A percentile compares a stretch with the other conserved stretches of the same genome.
phyloP scores from a whole-genome alignment of 2,797 vertebrate genomes.

The Pseudotriccus pelzelni region DNA sequence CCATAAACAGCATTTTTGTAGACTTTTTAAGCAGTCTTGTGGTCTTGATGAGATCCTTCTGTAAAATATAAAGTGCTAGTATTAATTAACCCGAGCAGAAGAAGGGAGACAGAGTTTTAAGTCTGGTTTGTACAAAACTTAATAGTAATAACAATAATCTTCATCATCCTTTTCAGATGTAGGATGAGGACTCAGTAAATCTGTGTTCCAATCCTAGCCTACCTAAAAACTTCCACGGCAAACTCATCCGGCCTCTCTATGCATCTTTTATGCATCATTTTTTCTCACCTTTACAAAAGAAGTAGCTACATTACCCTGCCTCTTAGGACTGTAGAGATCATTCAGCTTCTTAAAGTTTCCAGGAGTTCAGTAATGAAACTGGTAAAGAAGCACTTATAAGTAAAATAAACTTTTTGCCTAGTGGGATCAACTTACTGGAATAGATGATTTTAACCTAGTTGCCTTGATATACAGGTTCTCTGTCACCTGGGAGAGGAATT shows the following conservation, averaged over 20 bases:
- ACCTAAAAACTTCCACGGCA: neutral
- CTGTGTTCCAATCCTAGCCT: neutral
- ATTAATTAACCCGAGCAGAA: neutral
- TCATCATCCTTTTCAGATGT: neutral
- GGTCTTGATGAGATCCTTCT: constrained; percentile 72
- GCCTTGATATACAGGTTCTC: constrained; percentile 65
- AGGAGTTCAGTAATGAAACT: neutral
- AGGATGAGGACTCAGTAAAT: neutral
- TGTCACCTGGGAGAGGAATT: constrained; percentile 53
- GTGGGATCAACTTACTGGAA: constrained; percentile 72
- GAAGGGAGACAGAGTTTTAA: neutral
- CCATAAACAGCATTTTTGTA: constrained; percentile 70
- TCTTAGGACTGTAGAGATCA: neutral
- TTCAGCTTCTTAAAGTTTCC: neutral
- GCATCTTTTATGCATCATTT: neutral
- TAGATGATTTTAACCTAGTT: constrained; percentile 58
- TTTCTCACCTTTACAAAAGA: neutral
- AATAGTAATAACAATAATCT: neutral
- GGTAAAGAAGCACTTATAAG: neutral
- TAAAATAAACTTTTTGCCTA: neutral
- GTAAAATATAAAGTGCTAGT: constrained; percentile 19
- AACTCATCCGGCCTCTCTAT: neutral
- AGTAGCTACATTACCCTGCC: neutral
- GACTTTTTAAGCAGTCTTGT: constrained; percentile 71
- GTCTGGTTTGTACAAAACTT: neutral